A percentile compares a stretch with the other conserved stretches of the same genome.
These are phyloP conservation scores for Ianthella basta DNA, from an alignment of 37 sponge, comb jelly and placozoan genomes.

Conservation along the genomic window DNA sequence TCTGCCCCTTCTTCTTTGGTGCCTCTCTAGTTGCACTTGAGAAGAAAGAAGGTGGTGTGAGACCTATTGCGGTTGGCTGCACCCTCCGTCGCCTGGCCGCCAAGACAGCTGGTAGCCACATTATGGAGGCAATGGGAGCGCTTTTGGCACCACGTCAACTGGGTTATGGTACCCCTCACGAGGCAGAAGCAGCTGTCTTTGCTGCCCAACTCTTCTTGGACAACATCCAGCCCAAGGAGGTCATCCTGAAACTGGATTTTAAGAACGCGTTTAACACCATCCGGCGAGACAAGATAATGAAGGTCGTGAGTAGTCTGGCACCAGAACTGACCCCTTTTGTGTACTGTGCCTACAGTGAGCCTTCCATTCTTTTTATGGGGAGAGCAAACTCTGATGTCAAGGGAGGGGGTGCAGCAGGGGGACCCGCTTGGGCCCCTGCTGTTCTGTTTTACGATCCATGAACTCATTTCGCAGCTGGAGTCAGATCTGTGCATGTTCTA, in stretches of 20 bases:
- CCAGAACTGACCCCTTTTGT: neutral
- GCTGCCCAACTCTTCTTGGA: neutral
- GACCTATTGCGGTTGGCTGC: constrained; percentile 11
- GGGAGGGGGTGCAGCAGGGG: too few species aligned
- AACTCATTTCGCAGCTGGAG: too few species aligned
- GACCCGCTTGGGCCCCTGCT: too few species aligned
- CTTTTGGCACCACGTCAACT: neutral
- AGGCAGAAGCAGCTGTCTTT: neutral
- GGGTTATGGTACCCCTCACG: neutral
- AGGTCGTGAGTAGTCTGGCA: neutral
- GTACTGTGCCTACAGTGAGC: too few species aligned
- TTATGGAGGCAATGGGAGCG: neutral
- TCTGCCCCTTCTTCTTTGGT: constrained; percentile 17
- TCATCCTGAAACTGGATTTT: constrained; percentile 3
- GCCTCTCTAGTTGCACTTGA: neutral
- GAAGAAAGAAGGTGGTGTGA: constrained; percentile 18
- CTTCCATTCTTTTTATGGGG: too few species aligned
- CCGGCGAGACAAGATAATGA: neutral
- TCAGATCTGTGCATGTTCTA: too few species aligned
- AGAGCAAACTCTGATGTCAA: too few species aligned
- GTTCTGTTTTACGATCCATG: too few species aligned
- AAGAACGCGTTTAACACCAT: neutral
- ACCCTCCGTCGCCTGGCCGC: neutral
- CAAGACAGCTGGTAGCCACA: neutral
- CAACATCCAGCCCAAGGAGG: neutral